Percentiles rank a stretch among this genome's conserved stretches.
Conservation (phyloP, 2,797 vertebrate genomes). For the Melanotaenia trifasciata region DNA sequence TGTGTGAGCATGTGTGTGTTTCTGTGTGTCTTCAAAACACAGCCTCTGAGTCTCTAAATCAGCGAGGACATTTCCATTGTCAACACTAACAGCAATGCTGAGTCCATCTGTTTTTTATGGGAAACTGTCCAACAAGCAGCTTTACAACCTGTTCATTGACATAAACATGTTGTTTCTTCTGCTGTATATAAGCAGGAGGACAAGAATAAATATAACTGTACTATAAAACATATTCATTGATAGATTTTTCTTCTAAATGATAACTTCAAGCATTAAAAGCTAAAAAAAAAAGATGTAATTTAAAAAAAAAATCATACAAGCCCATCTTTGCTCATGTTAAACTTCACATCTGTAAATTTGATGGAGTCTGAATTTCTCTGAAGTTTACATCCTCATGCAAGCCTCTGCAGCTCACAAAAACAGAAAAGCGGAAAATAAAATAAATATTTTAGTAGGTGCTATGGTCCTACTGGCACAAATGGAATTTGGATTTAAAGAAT, state of each 20-base stretch:
- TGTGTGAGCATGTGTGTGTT: constrained; percentile 11
- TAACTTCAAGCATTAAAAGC: not conserved
- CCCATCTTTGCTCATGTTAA: not conserved
- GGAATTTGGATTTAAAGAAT: not conserved
- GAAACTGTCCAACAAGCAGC: constrained; percentile 69
- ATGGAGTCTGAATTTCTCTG: not conserved
- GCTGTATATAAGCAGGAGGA: constrained; percentile 24
- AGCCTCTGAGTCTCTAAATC: constrained; percentile 50
- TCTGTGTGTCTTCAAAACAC: constrained; percentile 61
- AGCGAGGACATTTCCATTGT: constrained; percentile 60
- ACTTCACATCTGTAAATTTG: not conserved
- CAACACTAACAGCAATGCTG: constrained; percentile 60
- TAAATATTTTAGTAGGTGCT: too few relatives aligned
- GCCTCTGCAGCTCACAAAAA: not conserved
- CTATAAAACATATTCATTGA: not conserved
- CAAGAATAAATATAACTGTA: not conserved
- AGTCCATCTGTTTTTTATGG: constrained; percentile 69
- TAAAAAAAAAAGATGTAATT: not conserved
- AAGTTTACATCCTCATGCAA: not conserved
- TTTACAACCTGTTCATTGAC: constrained; percentile 60
- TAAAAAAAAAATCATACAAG: not conserved
- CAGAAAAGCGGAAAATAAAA: too few relatives aligned
- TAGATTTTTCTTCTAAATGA: not conserved
- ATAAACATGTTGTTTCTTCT: constrained; percentile 54
- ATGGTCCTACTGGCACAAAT: not conserved